phyloP scores from a whole-genome alignment of 2,113 vertebrate genomes.

The Onychorhynchus coronatus region DNA sequence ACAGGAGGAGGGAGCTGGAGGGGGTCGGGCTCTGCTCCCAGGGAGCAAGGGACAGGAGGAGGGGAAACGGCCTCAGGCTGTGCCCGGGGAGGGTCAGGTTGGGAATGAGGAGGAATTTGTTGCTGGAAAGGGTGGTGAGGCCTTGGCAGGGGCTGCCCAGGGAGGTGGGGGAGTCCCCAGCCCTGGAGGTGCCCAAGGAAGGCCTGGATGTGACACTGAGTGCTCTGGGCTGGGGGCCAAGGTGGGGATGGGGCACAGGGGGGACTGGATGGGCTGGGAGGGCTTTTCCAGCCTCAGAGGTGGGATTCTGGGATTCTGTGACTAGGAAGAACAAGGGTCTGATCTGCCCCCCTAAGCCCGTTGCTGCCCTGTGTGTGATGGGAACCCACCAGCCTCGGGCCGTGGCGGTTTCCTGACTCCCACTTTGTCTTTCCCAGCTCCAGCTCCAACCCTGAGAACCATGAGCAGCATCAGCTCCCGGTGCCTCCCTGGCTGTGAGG shows the following conservation, averaged over 20 bases:
- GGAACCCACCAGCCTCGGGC: not conserved
- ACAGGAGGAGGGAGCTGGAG: not conserved
- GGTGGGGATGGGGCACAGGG: rapidly evolving
- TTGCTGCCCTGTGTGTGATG: rapidly evolving
- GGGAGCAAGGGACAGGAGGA: rapidly evolving
- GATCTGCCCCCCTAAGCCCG: not conserved
- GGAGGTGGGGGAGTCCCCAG: not conserved
- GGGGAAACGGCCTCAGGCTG: rapidly evolving
- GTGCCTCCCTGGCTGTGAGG: not conserved
- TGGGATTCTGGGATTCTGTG: rapidly evolving
- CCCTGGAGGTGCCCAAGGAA: rapidly evolving
- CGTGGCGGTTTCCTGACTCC: not conserved
- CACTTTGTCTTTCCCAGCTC: not conserved
- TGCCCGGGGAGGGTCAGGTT: not conserved
- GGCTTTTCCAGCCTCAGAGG: not conserved
- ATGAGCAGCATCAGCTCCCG: constrained; percentile 10
- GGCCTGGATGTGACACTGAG: rapidly evolving
- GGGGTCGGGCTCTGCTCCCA: not conserved
- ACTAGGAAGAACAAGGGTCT: not conserved
- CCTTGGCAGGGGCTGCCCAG: not conserved
- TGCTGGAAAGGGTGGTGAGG: not conserved
- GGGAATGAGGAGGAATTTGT: not conserved
- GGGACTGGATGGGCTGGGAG: rapidly evolving
- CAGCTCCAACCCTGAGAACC: not conserved
- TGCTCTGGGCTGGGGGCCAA: no score